These are phyloP conservation scores for Chamaetylas fuelleborni DNA, from an alignment of 2,113 vertebrate genomes.

Conservation along the genomic window DNA sequence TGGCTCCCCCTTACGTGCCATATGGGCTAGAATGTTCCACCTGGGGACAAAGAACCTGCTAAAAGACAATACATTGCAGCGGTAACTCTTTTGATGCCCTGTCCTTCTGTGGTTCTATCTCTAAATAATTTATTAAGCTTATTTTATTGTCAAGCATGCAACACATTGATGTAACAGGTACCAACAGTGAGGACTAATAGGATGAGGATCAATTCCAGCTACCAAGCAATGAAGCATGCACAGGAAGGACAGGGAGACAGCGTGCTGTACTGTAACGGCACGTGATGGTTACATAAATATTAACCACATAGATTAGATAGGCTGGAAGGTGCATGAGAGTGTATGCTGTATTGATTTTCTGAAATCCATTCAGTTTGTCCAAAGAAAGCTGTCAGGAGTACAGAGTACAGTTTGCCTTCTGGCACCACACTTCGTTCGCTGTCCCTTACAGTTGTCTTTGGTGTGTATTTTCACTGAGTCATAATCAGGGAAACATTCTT, in stretches of 20 bases:
- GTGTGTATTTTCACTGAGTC: neutral
- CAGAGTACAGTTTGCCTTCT: neutral
- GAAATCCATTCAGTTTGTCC: neutral
- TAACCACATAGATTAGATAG: neutral
- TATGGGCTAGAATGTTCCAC: neutral
- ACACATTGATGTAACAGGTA: slow-evolving; percentile 73
- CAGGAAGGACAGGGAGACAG: slow-evolving; percentile 73
- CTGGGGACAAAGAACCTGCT: neutral
- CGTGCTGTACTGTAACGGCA: slow-evolving; percentile 26
- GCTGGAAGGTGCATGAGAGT: neutral
- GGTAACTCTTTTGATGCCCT: neutral
- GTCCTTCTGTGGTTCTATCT: neutral
- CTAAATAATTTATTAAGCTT: neutral
- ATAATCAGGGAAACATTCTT: neutral
- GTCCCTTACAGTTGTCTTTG: neutral
- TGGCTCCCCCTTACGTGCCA: fast-evolving
- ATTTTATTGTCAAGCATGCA: neutral
- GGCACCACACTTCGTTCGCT: neutral
- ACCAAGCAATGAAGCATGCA: slow-evolving; percentile 73
- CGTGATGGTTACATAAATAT: neutral
- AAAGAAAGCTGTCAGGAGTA: neutral
- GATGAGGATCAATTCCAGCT: slow-evolving; percentile 74
- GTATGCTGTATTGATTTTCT: neutral
- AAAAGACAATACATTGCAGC: neutral
- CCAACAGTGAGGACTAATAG: slow-evolving; percentile 70